phyloP scores from a whole-genome alignment of 2,797 vertebrate species.

The Myripristis murdjan region DNA sequence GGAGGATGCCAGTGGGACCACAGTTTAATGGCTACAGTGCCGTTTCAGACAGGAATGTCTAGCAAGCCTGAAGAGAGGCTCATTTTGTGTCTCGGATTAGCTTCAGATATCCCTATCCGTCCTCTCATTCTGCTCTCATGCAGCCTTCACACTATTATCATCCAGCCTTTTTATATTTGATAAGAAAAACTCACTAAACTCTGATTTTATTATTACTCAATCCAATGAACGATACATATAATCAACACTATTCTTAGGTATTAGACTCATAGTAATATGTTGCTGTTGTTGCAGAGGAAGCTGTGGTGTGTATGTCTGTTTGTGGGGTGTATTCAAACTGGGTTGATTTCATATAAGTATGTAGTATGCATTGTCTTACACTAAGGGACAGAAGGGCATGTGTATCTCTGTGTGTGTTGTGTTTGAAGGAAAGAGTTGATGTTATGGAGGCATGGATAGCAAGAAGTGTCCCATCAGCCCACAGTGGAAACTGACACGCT shows the following conservation, averaged over 20 bases:
- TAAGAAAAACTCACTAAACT: not conserved
- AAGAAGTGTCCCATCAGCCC: slow-evolving; percentile 52
- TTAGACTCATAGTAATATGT: not conserved
- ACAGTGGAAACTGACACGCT: slow-evolving; percentile 65
- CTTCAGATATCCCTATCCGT: not conserved
- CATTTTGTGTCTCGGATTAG: slow-evolving; percentile 15
- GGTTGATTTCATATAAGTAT: slow-evolving; percentile 21
- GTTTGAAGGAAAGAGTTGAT: slow-evolving; percentile 32
- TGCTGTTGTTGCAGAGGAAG: slow-evolving; percentile 19
- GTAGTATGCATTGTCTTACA: slow-evolving; percentile 25
- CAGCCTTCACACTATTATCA: slow-evolving; percentile 16
- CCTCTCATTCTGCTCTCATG: not conserved
- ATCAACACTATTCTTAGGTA: not conserved
- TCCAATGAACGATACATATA: slow-evolving; percentile 1
- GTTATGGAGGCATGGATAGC: slow-evolving; percentile 58
- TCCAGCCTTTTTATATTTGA: not conserved
- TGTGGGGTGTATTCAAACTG: slow-evolving; percentile 5
- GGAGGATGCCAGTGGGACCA: slow-evolving; percentile 46
- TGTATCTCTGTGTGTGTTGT: slow-evolving; percentile 9
- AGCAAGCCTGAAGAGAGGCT: slow-evolving; percentile 15
- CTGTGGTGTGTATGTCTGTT: not conserved
- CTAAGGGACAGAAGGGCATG: slow-evolving; percentile 20
- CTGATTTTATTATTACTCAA: not conserved
- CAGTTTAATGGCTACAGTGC: slow-evolving; percentile 42
- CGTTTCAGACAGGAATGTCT: slow-evolving; percentile 27